phyloP scores from a whole-genome alignment of 2,113 vertebrate species.

The Strix uralensis region DNA sequence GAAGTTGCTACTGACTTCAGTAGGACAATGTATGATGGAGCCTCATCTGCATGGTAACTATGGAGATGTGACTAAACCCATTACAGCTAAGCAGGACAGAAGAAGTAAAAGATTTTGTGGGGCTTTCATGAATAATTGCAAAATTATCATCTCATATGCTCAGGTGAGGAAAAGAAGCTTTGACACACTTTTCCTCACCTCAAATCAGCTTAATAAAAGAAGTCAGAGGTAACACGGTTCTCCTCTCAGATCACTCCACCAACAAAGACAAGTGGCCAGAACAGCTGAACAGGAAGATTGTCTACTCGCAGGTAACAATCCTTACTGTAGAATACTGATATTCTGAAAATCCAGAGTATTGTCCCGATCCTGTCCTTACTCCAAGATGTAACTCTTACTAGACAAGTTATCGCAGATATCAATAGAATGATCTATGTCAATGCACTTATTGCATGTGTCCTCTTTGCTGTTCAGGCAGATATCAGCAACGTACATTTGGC shows the following conservation, averaged over 20 bases:
- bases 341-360: background rate
- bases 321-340: background rate
- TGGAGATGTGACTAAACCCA: background rate
- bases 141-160: background rate
- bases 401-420: background rate
- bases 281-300: background rate
- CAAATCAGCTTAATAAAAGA: background rate
- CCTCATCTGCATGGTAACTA: background rate
- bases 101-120: background rate
- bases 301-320: background rate
- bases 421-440: background rate
- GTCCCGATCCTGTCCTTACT: background rate
- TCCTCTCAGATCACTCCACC: background rate
- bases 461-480: background rate
- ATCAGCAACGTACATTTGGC: background rate
- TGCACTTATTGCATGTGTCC: background rate
- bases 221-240: background rate
- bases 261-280: background rate
- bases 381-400: background rate
- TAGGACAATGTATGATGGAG: background rate
- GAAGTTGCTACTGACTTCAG: background rate
- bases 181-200: background rate
- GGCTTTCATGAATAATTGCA: background rate
- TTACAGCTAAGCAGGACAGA: background rate
- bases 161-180: background rate